These are phyloP conservation scores for Malachius bipustulatus DNA, from an alignment of 2,888 invertebrate genomes.

Conservation along the genomic window DNA sequence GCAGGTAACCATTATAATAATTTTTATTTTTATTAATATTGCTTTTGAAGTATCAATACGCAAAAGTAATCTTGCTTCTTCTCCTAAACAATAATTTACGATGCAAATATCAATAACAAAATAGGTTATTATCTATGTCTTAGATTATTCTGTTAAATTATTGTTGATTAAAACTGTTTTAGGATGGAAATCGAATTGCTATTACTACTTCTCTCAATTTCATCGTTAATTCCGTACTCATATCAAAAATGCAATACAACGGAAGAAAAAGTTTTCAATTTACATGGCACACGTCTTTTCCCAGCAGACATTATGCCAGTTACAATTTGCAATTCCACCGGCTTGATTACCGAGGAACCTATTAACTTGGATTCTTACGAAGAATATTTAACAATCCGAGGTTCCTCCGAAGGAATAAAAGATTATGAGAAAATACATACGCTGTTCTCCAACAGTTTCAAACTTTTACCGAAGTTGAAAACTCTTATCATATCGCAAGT, in stretches of 20 bases:
- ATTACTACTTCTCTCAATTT: no score
- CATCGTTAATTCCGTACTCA: no score
- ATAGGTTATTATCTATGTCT: no score
- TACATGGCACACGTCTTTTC: not conserved
- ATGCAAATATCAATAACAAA: no score
- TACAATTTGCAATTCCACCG: not conserved
- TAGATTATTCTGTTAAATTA: no score
- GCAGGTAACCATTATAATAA: no score
- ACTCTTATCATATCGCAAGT: not conserved
- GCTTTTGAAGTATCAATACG: no score
- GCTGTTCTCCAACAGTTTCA: not conserved
- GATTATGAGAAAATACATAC: not conserved
- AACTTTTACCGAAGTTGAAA: not conserved
- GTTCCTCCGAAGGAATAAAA: not conserved
- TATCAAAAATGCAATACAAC: slow-evolving; percentile 1
- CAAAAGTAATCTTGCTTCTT: no score
- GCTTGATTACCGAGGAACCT: not conserved
- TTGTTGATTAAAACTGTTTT: no score
- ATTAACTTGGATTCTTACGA: not conserved
- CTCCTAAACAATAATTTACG: no score
- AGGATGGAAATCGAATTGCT: no score
- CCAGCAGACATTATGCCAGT: not conserved
- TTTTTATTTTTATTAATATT: no score
- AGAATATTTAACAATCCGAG: not conserved
- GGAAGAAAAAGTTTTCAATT: not conserved